Base-by-base conservation (phyloP, 1,140 invertebrate species). In the Atta cephalotes region DNA sequence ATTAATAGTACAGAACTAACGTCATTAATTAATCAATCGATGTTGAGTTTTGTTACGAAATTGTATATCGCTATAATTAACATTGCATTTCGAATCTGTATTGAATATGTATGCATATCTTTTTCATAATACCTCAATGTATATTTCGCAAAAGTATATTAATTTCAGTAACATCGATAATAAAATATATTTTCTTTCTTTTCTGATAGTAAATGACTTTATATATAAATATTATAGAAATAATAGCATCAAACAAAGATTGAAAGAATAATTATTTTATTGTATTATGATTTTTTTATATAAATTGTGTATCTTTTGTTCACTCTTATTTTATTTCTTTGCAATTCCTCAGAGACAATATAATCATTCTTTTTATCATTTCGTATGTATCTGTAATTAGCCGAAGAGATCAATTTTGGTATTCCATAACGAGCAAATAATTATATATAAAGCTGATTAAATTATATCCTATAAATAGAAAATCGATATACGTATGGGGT, bases 391-490 rank as follows among this genome's bases (percentile, higher is more conserved):
- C 14, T 58, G 7, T 68, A 68, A 87, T 88, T 86, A 56, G 18
- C 25, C 45, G 60, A 51, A 39, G 12, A 25, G 25, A 31, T 51
- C 14, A 80, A 65, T 66, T 31, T 21, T 45, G 25, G 2, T 58
- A 39, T 14, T 49, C 31, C 51, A 3, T 18, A 66, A 45, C 66
- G 60, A 88, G 85, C 28, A 53, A 45, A 58, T 49, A 62, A 89
- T 81, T 85, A 51, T 45, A 89, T 85, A 51, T 45, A 89, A 70
- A 18, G 60, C 49, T 53, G 45, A 45, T 89, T 81, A 89, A 90
- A 91, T 91, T 88, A 70, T 60, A 68, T 58, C n/a, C 87, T 80
- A 82, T 86, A 86, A 86, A 87, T 90, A 91, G 89, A 68, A 88
- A 84, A 87, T 91, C 88, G 81, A 88, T 90, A 84, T 56, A 35